Evolutionary conservation across 2,113 vertebrate species (phyloP).

Genomic region (Xiphophorus couchianus): DNA sequence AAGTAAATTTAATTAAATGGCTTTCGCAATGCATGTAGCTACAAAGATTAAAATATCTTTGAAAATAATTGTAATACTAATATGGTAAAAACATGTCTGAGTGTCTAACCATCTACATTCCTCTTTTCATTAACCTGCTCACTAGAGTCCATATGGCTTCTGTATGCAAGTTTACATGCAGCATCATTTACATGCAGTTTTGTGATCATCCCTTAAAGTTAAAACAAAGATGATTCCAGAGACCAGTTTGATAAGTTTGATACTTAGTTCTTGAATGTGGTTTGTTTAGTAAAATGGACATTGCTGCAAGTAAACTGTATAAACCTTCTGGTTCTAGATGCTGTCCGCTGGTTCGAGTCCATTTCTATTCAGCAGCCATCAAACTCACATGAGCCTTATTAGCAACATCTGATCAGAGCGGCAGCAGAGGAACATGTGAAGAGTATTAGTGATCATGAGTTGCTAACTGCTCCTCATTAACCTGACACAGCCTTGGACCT

Average conservation of each 20-base stretch:
- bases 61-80: not conserved
- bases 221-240: not conserved
- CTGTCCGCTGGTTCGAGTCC: not conserved
- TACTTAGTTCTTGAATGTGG: not conserved
- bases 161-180: constrained; percentile 28
- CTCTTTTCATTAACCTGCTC: constrained; percentile 45
- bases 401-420: constrained; percentile 51
- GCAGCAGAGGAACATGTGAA: constrained; percentile 50
- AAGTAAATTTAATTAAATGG: no score
- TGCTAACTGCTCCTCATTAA: constrained; percentile 40
- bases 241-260: not conserved
- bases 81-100: not conserved
- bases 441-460: constrained; percentile 57
- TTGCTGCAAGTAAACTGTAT: not conserved
- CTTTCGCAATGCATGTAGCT: no score
- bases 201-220: not conserved
- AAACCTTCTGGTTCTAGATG: not conserved
- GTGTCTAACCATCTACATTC: constrained; percentile 38
- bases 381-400: constrained; percentile 56
- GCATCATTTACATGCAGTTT: not conserved
- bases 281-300: not conserved
- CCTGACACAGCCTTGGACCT: not conserved
- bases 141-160: constrained; percentile 33
- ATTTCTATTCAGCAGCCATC: not conserved
- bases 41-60: not conserved